These are phyloP conservation scores for Girardinichthys multiradiatus DNA, from an alignment of 2,113 vertebrate species.

Conservation along the genomic window DNA sequence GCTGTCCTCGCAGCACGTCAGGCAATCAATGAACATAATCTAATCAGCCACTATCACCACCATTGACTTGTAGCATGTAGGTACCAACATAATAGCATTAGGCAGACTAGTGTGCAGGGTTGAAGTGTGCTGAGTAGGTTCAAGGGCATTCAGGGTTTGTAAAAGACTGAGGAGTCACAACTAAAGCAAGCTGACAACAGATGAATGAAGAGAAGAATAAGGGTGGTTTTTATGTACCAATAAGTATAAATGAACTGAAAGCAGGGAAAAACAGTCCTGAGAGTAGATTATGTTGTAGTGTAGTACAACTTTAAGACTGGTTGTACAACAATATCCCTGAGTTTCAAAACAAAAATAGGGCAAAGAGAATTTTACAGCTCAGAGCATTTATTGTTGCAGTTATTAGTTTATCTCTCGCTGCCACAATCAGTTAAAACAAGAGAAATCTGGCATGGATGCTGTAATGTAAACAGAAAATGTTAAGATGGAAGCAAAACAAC, in stretches of 20 bases:
- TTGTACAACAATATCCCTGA: background rate
- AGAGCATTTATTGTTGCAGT: background rate
- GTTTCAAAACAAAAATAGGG: background rate
- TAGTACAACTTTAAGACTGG: background rate
- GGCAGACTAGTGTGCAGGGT: constrained; percentile 51
- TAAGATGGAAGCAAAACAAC: background rate
- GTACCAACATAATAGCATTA: constrained; percentile 70
- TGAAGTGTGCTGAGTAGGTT: constrained; percentile 55
- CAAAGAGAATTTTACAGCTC: background rate
- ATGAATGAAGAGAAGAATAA: constrained; percentile 14
- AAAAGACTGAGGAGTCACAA: constrained; percentile 25
- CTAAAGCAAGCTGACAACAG: constrained; percentile 27
- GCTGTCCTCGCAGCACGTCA: constrained; percentile 64
- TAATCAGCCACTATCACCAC: constrained; percentile 77
- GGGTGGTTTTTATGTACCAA: background rate
- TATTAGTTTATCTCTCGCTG: background rate
- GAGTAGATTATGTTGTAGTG: background rate
- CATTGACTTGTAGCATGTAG: constrained; percentile 75
- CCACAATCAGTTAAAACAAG: background rate
- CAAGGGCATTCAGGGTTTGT: constrained; percentile 60
- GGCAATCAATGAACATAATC: constrained; percentile 79
- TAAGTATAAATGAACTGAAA: background rate
- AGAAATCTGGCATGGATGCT: background rate
- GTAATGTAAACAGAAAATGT: background rate
- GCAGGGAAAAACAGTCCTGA: background rate